These are phyloP conservation scores for Diogma glabrata DNA, from an alignment of 2,888 invertebrate genomes.

Conservation along the genomic window DNA sequence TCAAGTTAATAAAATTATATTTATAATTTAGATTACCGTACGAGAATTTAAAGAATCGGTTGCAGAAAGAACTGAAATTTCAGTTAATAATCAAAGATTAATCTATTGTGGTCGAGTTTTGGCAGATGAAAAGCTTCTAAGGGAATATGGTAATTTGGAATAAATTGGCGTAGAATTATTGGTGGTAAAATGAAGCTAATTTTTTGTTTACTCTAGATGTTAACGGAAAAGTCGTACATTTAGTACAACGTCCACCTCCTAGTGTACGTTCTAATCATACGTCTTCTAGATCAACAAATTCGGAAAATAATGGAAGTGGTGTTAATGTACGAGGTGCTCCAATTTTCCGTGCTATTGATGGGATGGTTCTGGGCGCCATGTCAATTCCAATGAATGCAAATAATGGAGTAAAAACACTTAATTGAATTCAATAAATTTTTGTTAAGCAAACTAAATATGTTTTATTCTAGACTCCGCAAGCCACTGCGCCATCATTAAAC, in stretches of 20 bases:
- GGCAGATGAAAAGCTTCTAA: conserved; percentile 73
- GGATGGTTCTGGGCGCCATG: conserved; percentile 37
- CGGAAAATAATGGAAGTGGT: conserved; percentile 27
- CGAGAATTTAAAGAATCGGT: conserved; percentile 70
- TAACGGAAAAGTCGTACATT: conserved; percentile 82
- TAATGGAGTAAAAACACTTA: conserved; percentile 20
- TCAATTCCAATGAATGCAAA: conserved; percentile 30
- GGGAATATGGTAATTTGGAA: conserved; percentile 67
- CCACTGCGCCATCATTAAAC: conserved; percentile 30
- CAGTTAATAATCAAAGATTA: conserved; percentile 72
- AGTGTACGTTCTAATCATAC: conserved; percentile 30
- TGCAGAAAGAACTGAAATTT: conserved; percentile 63
- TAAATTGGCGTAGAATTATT: not conserved
- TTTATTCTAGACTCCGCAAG: conserved; percentile 23
- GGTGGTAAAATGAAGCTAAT: not conserved
- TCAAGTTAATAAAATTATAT: conserved; percentile 8
- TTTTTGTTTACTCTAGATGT: conserved; percentile 48
- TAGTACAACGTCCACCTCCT: conserved; percentile 82
- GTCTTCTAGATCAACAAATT: conserved; percentile 18
- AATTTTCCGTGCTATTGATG: conserved; percentile 32
- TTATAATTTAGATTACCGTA: conserved; percentile 55
- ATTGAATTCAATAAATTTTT: not conserved
- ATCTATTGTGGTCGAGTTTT: conserved; percentile 93
- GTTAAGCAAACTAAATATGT: too few relatives aligned
- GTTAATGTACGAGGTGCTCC: conserved; percentile 29